Evolutionary conservation across 2,888 invertebrate genomes (phyloP), one percentile per base, ranked within the genome.

Genomic region (Dryadula phaetusa): DNA sequence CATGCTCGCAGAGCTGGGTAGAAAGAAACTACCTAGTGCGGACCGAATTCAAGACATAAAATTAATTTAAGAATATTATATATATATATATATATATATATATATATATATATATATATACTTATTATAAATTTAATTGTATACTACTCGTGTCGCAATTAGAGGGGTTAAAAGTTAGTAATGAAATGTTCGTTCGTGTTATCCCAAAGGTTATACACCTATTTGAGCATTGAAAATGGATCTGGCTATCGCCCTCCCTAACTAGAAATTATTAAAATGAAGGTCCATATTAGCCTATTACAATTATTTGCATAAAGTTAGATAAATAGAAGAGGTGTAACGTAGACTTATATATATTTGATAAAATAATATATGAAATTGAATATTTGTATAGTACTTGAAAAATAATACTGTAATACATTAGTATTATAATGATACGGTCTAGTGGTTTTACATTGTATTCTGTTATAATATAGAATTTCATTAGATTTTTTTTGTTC

Each of bases 241-340:
- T 63, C 42, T 64, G 16, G 54, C 49, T 54, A 70, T 66, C 65
- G 49, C 54, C 60, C 54, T 18, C 46, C 56, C 63, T 70, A 66
- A 66, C 63, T 66, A 44, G 65, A 70, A 70, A 69, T 69, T 71
- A 69, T 71, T 66, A 67, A 69, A 71, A 69, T 71, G 61, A 69
- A 62, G 69, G 69, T 60, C 22, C 54, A 66, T 61, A 69, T 64
- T 69, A 66, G 42, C 62, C 66, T 47, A 53, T 61, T 64, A 64
- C 37, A 46, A 34, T 64, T 37, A 66, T 69, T 69, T 66, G 60
- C 66, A 69, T 69, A 66, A 67, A 69, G 53, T 69, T 52, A 37
- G 14, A 16, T 64, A 64, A 66, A 56, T 61, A 61, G 53, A 25
- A 46, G 12, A 64, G 53, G 60, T 67, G 54, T 66, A 52, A 37